phyloP scores from a whole-genome alignment of 2,888 invertebrate species.

The Pyralis farinalis region DNA sequence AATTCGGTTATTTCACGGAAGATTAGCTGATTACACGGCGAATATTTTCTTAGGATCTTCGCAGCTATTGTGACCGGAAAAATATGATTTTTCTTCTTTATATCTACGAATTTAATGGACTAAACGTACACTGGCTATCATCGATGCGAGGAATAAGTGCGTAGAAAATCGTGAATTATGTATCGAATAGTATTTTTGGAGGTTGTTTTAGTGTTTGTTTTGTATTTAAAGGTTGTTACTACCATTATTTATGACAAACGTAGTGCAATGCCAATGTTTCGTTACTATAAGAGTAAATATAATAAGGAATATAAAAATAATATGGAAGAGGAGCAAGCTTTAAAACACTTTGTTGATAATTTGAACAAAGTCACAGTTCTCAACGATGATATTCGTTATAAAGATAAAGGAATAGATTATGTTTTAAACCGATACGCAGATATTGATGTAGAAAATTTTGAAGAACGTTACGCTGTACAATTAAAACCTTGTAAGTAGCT shows the following conservation, averaged over 20 bases:
- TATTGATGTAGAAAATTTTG: slow-evolving; percentile 32
- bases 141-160: slow-evolving; percentile 2
- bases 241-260: slow-evolving; percentile 15
- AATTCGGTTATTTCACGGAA: slow-evolving; percentile 42
- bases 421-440: slow-evolving; percentile 48
- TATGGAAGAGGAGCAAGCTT: slow-evolving; percentile 28
- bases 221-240: slow-evolving; percentile 2
- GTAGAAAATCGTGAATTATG: background rate
- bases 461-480: slow-evolving; percentile 36
- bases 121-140: slow-evolving; percentile 1
- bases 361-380: slow-evolving; percentile 32
- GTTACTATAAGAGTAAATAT: slow-evolving; percentile 39
- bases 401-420: slow-evolving; percentile 28
- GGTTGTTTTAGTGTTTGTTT: background rate
- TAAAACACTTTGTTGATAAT: slow-evolving; percentile 40
- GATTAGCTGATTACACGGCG: slow-evolving; percentile 41
- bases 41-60: slow-evolving; percentile 22
- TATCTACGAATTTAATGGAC: slow-evolving; percentile 8
- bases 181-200: slow-evolving; percentile 7
- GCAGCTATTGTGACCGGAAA: slow-evolving; percentile 14
- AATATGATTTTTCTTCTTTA: slow-evolving; percentile 9
- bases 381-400: slow-evolving; percentile 34
- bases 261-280: slow-evolving; percentile 29
- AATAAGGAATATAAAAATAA: slow-evolving; percentile 33
- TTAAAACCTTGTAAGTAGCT: slow-evolving; percentile 46